Base-by-base conservation (phyloP, 2,113 vertebrate genomes). In the Gymnorhina tibicen region DNA sequence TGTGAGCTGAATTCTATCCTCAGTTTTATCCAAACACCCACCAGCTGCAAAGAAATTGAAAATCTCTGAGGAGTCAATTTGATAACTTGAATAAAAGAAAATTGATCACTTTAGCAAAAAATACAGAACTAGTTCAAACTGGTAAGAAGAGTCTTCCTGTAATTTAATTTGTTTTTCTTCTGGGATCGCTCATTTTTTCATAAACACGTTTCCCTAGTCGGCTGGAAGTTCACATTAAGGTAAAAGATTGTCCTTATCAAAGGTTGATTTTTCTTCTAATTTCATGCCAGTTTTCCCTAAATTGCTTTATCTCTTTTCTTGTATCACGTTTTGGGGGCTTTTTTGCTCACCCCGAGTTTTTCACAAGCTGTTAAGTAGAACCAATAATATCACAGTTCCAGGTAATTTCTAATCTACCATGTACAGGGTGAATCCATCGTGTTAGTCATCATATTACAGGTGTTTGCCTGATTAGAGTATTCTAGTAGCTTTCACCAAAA, bases 61-160 rank as follows among this genome's bases (percentile, higher is more conserved):
- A 89, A 94, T 73, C 66, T 94, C 77, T 67, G 42, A 96, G 84
- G 70, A 89, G 11, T 76, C 64, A 79, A 87, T 89, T 85, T 95
- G 84, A 66, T 94, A 82, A 76, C 60, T 81, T 85, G 60, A 93
- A 91, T 64, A 75, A 92, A 84, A 87, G 32, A 82, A 91, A 95
- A 92, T 44, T 70, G 62, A 89, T 95, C 87, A 72, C 70, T 95
- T 95, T 70, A 95, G 89, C 77, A 89, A 74, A 95, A 94, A 82
- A 85, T 23, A 74, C 7, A 79, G 20, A 96, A 79, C 81, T 81
- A 91, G 72, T 78, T 80, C 67, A 92, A 96, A 91, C 85, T 7
- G 7, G 69, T 85, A 74, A 91, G 59, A 94, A 89, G 37, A 46
- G 16, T 7, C 10, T 81, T 87, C 14, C 62, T 85, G 67, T 76